Evolutionary conservation across 2,888 invertebrate genomes (phyloP).

Genomic region (Vandiemenella viatica): DNA sequence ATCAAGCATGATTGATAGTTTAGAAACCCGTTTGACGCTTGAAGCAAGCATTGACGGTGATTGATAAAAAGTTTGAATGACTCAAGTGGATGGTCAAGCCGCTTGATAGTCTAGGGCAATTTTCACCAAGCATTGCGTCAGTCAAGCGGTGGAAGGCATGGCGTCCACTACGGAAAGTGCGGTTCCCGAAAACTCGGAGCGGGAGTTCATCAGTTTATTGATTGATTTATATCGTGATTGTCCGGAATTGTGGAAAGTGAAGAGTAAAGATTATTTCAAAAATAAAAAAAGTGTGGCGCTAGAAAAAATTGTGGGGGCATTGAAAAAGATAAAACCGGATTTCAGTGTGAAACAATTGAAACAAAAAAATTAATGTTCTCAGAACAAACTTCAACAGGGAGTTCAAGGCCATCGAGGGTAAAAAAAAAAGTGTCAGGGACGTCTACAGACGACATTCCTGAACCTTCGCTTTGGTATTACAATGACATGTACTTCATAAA

Average conservation of each 20-base stretch:
- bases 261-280: neutral
- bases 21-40: no score
- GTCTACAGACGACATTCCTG: slow-evolving; percentile 3
- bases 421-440: neutral
- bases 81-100: no score
- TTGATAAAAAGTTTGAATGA: no score
- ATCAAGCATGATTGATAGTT: no score
- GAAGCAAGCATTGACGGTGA: no score
- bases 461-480: slow-evolving; percentile 3
- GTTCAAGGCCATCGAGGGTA: neutral
- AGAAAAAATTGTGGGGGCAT: slow-evolving; percentile 1
- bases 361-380: slow-evolving; percentile 1
- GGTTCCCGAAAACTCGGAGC: neutral
- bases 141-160: neutral
- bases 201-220: neutral
- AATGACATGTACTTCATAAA: slow-evolving; percentile 1
- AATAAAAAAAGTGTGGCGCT: neutral
- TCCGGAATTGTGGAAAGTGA: neutral
- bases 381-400: slow-evolving; percentile 2
- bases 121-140: neutral
- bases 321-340: slow-evolving; percentile 2
- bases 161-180: neutral
- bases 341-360: neutral
- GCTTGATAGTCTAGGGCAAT: no score
- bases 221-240: neutral